Base-by-base conservation (phyloP, 2,888 invertebrate genomes). In the Philereme vetulata region DNA sequence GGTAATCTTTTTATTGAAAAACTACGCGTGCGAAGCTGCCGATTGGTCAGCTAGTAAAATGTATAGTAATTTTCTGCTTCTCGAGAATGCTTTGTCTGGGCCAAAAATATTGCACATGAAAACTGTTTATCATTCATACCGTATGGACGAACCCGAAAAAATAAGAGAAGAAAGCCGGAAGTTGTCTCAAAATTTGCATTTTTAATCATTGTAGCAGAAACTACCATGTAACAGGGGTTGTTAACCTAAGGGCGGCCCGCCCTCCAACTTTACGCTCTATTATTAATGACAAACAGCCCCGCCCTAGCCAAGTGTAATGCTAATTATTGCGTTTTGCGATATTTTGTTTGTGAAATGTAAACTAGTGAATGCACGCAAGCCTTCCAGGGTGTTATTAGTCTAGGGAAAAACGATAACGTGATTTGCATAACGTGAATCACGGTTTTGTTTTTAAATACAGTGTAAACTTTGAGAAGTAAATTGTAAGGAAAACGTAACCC, bases 241-340 rank as follows among this genome's bases (percentile, higher is more conserved):
- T 89, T 88, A 89, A 90, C 90, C 91, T 77, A 81, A 85, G 88
- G 86, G 85, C 81, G 77, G 80, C 75, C 77, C 88, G 86, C 90
- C 89, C 89, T 84, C 78, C 79, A 85, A 85, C 83, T 88, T 86
- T 82, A 76, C 79, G 75, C 84, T 91, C 84, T 89, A 90, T 91
- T 91, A 91, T 90, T 91, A 91, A 91, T 89, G 89, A 89, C 86
- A 81, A 84, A 77, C 85, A 78, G 79, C 82, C 79, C 82, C 87
- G 82, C 88, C 86, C 76, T 76, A 68, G 77, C 78, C 82, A 78
- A 84, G 83, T 86, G 79, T 84, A 84, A 90, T 89, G 88, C 88
- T 89, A 90, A 90, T 90, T 86, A 84, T 84, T 86, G 81, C 80
- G 78, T 80, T 88, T 82, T 78, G 81, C 85, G 78, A 86, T 86